These are phyloP conservation scores for Epinephelus coioides DNA, from an alignment of 2,797 vertebrate genomes.

Conservation along the genomic window DNA sequence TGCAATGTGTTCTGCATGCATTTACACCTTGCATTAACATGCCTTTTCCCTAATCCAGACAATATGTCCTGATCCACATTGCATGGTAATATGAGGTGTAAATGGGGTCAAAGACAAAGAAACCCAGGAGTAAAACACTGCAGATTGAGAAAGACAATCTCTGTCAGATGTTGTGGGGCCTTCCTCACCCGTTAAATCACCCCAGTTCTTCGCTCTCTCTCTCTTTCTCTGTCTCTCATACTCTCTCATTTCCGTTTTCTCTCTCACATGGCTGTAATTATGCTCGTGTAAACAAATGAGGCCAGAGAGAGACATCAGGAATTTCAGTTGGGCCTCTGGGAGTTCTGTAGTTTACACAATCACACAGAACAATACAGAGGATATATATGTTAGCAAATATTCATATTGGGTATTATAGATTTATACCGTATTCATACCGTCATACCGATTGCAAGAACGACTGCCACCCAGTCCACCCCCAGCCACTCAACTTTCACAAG, in stretches of 20 bases:
- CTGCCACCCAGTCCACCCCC: too few species aligned
- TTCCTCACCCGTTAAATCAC: constrained; percentile 57
- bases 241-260: constrained; percentile 45
- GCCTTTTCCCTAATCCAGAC: constrained; percentile 11
- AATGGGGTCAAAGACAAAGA: constrained; percentile 19
- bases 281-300: constrained; percentile 71
- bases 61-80: neutral
- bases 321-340: constrained; percentile 64
- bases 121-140: neutral
- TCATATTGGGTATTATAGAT: too few species aligned
- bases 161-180: constrained; percentile 54
- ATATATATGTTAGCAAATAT: constrained; percentile 7
- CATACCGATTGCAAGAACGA: too few species aligned
- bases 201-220: neutral
- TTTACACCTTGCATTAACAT: constrained; percentile 29
- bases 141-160: constrained; percentile 41
- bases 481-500: too few species aligned
- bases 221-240: constrained; percentile 23
- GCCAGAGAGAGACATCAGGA: constrained; percentile 67
- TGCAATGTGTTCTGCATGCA: neutral
- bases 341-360: constrained; percentile 56
- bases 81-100: constrained; percentile 32
- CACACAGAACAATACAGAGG: constrained; percentile 38
- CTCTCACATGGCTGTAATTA: constrained; percentile 76
- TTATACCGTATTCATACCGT: too few species aligned